Conservation (phyloP, 2,113 vertebrate genomes). For the Origma solitaria region DNA sequence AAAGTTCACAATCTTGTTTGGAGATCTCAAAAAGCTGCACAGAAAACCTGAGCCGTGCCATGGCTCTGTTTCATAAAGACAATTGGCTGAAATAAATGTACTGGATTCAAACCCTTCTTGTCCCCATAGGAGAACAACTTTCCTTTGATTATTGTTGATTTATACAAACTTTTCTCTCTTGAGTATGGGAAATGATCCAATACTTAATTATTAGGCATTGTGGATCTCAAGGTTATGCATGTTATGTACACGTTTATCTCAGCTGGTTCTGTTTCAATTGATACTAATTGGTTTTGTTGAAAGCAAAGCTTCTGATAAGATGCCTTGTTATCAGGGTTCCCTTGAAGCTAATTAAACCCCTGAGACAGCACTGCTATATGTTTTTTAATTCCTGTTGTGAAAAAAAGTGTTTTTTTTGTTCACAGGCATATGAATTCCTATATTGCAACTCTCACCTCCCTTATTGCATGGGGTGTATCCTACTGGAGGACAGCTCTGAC, state of each 20-base stretch:
- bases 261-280: constrained; percentile 29
- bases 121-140: not conserved
- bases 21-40: not conserved
- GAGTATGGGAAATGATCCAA: constrained; percentile 9
- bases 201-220: constrained; percentile 15
- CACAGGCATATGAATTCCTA: not conserved
- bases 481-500: not conserved
- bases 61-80: not conserved
- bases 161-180: not conserved
- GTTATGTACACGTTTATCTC: not conserved
- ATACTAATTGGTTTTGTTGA: constrained; percentile 34
- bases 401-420: not conserved
- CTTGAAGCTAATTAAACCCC: not conserved
- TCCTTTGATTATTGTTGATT: constrained; percentile 26
- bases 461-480: not conserved
- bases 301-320: constrained; percentile 37
- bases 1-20: not conserved
- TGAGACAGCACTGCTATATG: not conserved
- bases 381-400: not conserved
- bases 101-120: not conserved
- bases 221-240: constrained; percentile 19
- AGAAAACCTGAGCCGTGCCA: not conserved
- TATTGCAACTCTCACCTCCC: not conserved
- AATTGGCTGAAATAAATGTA: not conserved
- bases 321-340: not conserved